Conservation (phyloP, 2,888 invertebrate species). For the Lithophane socia region DNA sequence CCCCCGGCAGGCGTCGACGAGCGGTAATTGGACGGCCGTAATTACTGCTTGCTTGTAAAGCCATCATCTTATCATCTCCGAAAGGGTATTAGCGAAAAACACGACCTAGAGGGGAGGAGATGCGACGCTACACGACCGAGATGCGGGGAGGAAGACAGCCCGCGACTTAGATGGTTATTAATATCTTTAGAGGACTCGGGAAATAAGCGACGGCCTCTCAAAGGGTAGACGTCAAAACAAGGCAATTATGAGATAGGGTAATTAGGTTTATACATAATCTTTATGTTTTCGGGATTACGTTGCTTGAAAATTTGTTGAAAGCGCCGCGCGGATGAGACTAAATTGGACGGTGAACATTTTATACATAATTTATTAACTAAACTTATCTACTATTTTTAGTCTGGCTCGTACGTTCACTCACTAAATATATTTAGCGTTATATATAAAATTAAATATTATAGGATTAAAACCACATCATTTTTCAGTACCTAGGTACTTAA, state of each 20-base stretch:
- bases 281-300: conserved; percentile 77
- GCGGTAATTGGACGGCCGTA: conserved; percentile 87
- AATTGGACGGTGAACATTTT: conserved; percentile 32
- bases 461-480: not conserved
- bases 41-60: conserved; percentile 89
- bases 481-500: not conserved
- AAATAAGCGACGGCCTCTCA: conserved; percentile 86
- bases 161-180: conserved; percentile 88
- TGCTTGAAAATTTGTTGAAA: conserved; percentile 60
- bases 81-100: conserved; percentile 89
- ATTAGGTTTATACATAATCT: conserved; percentile 87
- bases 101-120: conserved; percentile 75
- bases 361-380: conserved; percentile 10
- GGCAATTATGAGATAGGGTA: conserved; percentile 88
- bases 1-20: conserved; percentile 71
- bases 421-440: not conserved
- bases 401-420: not conserved
- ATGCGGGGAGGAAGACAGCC: conserved; percentile 82
- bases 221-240: conserved; percentile 90
- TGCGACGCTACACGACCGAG: conserved; percentile 71
- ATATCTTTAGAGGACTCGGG: conserved; percentile 86
- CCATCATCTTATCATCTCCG: conserved; percentile 89
- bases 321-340: conserved; percentile 26
- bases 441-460: not conserved
- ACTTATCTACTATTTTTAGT: not conserved